Conservation (phyloP, 2,888 invertebrate genomes). For the Atherix ibis region DNA sequence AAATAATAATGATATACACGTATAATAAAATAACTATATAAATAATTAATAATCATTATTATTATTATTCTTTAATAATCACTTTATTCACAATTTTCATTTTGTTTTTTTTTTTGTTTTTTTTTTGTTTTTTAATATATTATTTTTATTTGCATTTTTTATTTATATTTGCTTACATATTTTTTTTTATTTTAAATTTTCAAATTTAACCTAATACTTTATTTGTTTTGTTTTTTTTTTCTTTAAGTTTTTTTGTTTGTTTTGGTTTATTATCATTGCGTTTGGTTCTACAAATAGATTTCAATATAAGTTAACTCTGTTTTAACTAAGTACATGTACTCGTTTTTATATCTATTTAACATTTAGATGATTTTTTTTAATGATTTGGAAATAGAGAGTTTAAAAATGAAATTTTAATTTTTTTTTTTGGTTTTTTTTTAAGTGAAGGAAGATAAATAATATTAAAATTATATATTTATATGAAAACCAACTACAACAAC, state of each 20-base stretch:
- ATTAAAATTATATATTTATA: no score
- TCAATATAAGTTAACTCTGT: no score
- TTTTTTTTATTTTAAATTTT: slow-evolving; percentile 3
- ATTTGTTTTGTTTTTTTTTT: no score
- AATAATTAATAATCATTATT: slow-evolving; percentile 7
- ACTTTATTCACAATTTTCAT: slow-evolving; percentile 12
- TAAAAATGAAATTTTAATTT: slow-evolving; percentile 7
- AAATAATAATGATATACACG: slow-evolving; percentile 6
- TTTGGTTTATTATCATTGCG: no score
- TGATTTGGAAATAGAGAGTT: slow-evolving; percentile 10
- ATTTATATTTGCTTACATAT: slow-evolving; percentile 4
- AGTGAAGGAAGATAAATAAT: no score
- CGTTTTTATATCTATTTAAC: no score
- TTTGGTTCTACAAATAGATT: no score
- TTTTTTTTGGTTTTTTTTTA: background rate
- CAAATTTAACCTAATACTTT: background rate
- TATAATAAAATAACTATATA: slow-evolving; percentile 9
- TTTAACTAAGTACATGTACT: no score
- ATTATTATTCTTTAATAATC: slow-evolving; percentile 9
- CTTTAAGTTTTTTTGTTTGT: no score
- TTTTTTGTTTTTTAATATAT: slow-evolving; percentile 5
- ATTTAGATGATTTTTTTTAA: no score
- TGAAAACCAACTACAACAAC: no score
- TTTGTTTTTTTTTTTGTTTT: no score
- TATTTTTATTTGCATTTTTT: slow-evolving; percentile 11